phyloP scores from a whole-genome alignment of 2,113 vertebrate genomes.

The Prunella himalayana region DNA sequence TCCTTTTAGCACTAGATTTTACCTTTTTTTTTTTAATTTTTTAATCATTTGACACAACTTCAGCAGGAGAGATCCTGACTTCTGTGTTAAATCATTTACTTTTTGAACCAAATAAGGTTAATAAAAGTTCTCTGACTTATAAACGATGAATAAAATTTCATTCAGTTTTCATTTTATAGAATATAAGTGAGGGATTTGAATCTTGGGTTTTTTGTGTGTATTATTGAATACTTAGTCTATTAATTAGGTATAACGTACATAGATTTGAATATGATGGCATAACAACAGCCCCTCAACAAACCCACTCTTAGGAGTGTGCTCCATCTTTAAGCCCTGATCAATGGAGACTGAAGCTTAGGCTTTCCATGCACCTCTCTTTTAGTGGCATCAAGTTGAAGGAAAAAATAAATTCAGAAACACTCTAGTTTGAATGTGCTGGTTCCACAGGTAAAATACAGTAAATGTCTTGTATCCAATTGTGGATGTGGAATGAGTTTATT shows the following conservation, averaged over 20 bases:
- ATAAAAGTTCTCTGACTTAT: not conserved
- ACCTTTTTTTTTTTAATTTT: too few species aligned
- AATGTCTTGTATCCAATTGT: not conserved
- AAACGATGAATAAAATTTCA: not conserved
- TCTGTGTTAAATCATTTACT: accelerated
- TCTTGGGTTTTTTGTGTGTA: not conserved
- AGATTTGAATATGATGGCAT: not conserved
- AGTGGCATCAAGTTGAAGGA: not conserved
- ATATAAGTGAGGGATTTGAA: not conserved
- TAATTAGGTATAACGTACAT: not conserved
- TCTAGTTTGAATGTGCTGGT: not conserved
- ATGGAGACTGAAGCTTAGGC: not conserved
- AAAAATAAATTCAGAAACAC: not conserved
- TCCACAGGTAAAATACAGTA: not conserved
- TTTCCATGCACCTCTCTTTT: not conserved
- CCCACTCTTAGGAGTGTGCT: not conserved
- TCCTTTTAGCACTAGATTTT: not conserved
- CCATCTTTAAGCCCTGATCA: not conserved
- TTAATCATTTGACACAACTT: not conserved
- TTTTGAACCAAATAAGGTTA: not conserved
- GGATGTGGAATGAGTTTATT: not conserved
- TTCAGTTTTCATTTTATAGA: not conserved
- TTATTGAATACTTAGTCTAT: not conserved
- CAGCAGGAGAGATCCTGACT: not conserved
- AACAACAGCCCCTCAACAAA: not conserved